Evolutionary conservation across 2,888 invertebrate species (phyloP).

Genomic region (Agonum fuliginosum): DNA sequence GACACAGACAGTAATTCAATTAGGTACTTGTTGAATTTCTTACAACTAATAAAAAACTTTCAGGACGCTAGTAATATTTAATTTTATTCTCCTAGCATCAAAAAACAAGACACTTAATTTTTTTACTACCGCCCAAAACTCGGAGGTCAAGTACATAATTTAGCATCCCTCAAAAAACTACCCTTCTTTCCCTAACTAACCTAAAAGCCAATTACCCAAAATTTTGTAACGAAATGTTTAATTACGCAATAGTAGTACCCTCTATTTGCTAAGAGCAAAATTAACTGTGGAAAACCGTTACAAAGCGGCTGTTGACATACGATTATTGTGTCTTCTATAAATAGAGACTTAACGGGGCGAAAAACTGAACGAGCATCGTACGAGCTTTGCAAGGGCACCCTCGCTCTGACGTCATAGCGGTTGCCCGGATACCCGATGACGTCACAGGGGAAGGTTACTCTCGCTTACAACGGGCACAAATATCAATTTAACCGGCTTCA

Average conservation of each 20-base stretch:
- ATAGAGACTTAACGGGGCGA: slow-evolving; percentile 17
- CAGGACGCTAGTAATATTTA: not conserved
- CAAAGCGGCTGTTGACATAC: slow-evolving; percentile 10
- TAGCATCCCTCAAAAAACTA: not conserved
- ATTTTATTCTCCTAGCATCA: not conserved
- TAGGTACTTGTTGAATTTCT: not conserved
- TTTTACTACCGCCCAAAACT: not conserved
- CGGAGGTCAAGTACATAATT: slow-evolving; percentile 2
- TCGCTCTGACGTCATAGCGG: slow-evolving; percentile 48
- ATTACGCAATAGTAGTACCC: slow-evolving; percentile 17
- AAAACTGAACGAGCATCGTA: slow-evolving; percentile 5
- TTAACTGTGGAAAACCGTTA: slow-evolving; percentile 15
- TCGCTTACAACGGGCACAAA: slow-evolving; percentile 23
- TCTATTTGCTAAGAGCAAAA: slow-evolving; percentile 9
- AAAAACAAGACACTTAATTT: not conserved
- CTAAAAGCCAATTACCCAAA: slow-evolving; percentile 11
- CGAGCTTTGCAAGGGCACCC: slow-evolving; percentile 44
- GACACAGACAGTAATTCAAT: no score
- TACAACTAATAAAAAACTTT: not conserved
- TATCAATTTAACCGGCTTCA: slow-evolving; percentile 30
- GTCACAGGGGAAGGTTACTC: slow-evolving; percentile 51
- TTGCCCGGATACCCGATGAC: slow-evolving; percentile 48
- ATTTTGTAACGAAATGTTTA: slow-evolving; percentile 9
- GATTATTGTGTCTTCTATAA: slow-evolving; percentile 27
- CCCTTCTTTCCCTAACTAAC: not conserved